Evolutionary conservation across 2,888 invertebrate genomes (phyloP).

Genomic region (Heteropelma amictum): DNA sequence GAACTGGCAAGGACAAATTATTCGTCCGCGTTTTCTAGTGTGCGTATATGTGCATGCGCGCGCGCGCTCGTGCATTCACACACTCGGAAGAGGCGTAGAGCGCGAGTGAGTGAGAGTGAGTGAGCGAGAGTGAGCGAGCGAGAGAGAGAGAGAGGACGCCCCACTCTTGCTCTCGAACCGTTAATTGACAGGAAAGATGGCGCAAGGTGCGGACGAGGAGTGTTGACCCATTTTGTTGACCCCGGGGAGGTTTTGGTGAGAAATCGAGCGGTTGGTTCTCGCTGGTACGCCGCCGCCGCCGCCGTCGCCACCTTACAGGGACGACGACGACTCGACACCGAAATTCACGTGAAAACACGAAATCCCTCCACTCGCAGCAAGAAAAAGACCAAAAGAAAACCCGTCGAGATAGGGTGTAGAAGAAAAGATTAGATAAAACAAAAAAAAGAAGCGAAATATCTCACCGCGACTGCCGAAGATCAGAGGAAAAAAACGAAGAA

Average conservation of each 20-base stretch:
- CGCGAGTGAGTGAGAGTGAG: constrained; percentile 9
- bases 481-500: background rate
- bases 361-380: background rate
- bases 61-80: constrained; percentile 8
- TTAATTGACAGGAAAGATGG: constrained; percentile 75
- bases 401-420: background rate
- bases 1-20: background rate
- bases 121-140: constrained; percentile 6
- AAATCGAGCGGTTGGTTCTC: constrained; percentile 59
- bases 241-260: constrained; percentile 59
- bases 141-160: background rate
- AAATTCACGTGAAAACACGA: constrained; percentile 10
- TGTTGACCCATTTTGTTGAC: constrained; percentile 73
- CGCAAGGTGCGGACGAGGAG: constrained; percentile 78
- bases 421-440: background rate
- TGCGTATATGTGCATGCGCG: background rate
- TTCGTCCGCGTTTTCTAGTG: constrained; percentile 13
- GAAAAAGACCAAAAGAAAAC: too few relatives aligned
- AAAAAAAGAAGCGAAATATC: background rate
- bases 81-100: constrained; percentile 27
- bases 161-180: constrained; percentile 49
- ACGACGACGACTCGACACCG: background rate
- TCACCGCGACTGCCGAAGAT: too few relatives aligned
- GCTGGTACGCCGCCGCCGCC: constrained; percentile 20
- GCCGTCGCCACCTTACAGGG: too few relatives aligned